Evolutionary conservation across 2,113 vertebrate genomes (phyloP), one percentile per base, ranked within the genome.

Genomic region (Neodon shergylaensis): DNA sequence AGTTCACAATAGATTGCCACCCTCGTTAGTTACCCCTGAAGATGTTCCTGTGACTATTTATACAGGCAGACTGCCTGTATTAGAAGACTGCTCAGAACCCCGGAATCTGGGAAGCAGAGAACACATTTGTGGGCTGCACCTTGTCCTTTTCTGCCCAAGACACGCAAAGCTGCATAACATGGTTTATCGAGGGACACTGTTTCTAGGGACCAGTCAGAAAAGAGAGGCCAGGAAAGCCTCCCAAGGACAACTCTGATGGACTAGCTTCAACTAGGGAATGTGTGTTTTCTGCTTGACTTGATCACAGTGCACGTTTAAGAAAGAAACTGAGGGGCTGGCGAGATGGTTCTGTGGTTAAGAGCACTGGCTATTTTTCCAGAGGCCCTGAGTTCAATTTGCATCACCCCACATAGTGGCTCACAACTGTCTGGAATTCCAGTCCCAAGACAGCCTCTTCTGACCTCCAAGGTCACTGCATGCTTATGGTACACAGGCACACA

Each of bases 1-100:
- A 33, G 61, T 19, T 81, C 81, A 88, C 96, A 82, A 33, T 92
- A 31, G 66, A 36, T 96, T 95, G 93, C 95, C 95, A 94, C 88
- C 92, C 90, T 63, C 54, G 14, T 89, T 42, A 31, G 14, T 89
- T 42, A 31, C 63, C 89, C 13, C 31, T 39, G 39, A 87, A 94
- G 87, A 65, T 22, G 65, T 24, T 79, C 77, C 76, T 83, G 33
- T 24, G 84, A n/a, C 90, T 97, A 91, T 96, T 97, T 94, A 90
- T 96, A 96, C 81, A 83, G 52, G 0, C 10, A 92, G 90, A n/a
- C 21, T 0, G 83, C 31, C 47, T 91, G 0, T 88, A 36, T 90
- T 19, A 82, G 91, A 61, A 87, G 77, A 0, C 65, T 47, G 65
- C 83, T 91, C 74, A 47, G 90, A 91, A 73, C 61, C 63, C 7